A percentile compares a stretch with the other conserved stretches of the same genome.
These are phyloP conservation scores for Stigmatopora argus DNA, from an alignment of 2,113 vertebrate genomes.

Conservation along the genomic window DNA sequence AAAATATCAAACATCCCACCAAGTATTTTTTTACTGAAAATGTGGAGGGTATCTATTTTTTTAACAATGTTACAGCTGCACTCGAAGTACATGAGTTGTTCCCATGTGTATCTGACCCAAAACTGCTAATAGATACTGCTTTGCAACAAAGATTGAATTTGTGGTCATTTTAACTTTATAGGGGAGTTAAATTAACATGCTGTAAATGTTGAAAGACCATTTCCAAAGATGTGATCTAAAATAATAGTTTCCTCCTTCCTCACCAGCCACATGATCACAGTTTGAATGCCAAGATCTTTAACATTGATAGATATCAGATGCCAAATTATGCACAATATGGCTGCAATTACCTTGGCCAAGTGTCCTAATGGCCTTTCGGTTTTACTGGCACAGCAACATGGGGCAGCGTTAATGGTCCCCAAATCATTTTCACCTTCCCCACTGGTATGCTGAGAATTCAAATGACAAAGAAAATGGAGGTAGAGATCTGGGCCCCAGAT, in stretches of 20 bases:
- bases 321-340: slow-evolving; percentile 25
- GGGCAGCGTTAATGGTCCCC: slow-evolving; percentile 38
- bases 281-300: slow-evolving; percentile 19
- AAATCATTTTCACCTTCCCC: slow-evolving; percentile 55
- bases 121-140: not conserved
- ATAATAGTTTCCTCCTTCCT: slow-evolving; percentile 8
- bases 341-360: slow-evolving; percentile 47
- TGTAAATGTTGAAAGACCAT: slow-evolving; percentile 25
- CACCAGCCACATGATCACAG: slow-evolving; percentile 26
- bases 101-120: not conserved
- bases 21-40: not conserved
- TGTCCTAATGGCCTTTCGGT: slow-evolving; percentile 32
- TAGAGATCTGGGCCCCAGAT: slow-evolving; percentile 46
- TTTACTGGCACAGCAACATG: slow-evolving; percentile 27
- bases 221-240: slow-evolving; percentile 25
- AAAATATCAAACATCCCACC: not conserved
- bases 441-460: slow-evolving; percentile 44
- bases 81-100: not conserved
- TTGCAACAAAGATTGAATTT: not conserved
- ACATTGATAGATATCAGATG: slow-evolving; percentile 23
- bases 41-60: not conserved
- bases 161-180: not conserved
- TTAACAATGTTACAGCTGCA: not conserved
- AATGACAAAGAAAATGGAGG: slow-evolving; percentile 29
- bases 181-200: slow-evolving; percentile 23